A percentile compares a stretch with the other conserved stretches of the same genome.
These are phyloP conservation scores for Drosophila pachea DNA, from an alignment of 1,140 invertebrate genomes.

Conservation along the genomic window DNA sequence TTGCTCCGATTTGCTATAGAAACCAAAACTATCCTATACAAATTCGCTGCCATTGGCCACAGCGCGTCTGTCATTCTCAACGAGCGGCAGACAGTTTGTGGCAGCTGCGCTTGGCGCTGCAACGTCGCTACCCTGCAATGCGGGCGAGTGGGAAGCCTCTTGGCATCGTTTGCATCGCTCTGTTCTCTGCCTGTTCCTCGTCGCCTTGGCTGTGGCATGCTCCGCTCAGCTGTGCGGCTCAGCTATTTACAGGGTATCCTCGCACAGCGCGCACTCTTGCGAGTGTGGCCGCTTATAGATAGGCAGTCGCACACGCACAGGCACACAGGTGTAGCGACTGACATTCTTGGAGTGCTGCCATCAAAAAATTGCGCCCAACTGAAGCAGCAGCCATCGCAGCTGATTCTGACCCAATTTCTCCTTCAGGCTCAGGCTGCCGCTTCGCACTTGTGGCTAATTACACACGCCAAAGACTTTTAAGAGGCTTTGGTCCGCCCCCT, in stretches of 20 bases:
- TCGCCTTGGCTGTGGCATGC: too few species aligned
- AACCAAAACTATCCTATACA: slow-evolving; percentile 64
- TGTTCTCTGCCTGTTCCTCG: too few species aligned
- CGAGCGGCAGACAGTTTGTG: slow-evolving; percentile 28
- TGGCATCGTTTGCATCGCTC: slow-evolving; percentile 19
- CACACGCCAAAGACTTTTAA: not conserved
- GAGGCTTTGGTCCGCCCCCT: slow-evolving; percentile 16
- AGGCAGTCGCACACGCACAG: not conserved
- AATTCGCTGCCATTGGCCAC: slow-evolving; percentile 43
- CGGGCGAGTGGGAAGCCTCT: slow-evolving; percentile 16
- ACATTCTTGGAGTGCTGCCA: slow-evolving; percentile 30
- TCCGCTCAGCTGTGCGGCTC: too few species aligned
- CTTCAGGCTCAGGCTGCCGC: not conserved
- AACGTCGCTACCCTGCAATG: not conserved
- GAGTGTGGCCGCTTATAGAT: not conserved
- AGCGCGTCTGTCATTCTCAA: slow-evolving; percentile 21
- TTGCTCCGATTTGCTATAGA: slow-evolving; percentile 51
- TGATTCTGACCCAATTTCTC: slow-evolving; percentile 60
- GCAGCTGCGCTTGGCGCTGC: not conserved
- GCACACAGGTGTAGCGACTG: not conserved
- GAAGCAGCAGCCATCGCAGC: slow-evolving; percentile 29
- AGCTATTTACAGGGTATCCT: not conserved
- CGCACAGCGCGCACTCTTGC: too few species aligned
- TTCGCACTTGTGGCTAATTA: slow-evolving; percentile 31
- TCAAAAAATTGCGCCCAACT: slow-evolving; percentile 34